Base-by-base conservation (phyloP, 2,113 vertebrate genomes). In the Pterocles gutturalis region DNA sequence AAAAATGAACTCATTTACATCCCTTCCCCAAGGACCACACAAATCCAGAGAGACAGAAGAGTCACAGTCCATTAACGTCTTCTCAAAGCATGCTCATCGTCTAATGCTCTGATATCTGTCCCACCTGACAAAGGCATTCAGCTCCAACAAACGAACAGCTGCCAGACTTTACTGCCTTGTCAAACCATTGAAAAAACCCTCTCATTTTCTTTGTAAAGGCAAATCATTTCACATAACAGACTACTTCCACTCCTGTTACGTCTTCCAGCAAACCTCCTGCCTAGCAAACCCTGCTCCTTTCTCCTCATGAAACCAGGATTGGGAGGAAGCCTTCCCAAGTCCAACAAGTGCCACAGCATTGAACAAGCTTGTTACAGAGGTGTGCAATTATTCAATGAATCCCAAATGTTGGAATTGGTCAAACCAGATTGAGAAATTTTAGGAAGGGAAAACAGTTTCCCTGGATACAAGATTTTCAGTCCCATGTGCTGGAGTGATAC, bases 61-160 rank as follows among this genome's bases (percentile, higher is more conserved):
- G 69, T 66, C 92, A 89, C 25, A 71, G 28, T 24, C 48, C 33
- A 82, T 95, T 71, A 93, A 64, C 34, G 51, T 91, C 65, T 93
- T 67, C 72, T 90, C 78, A 93, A 70, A 89, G 17, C 54, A 34
- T 17, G 7, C 41, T 78, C 41, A 18, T 54, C 4, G 0, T 62
- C 46, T 84, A 25, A 22, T 16, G 51, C 22, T 89, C 84, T 58
- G 58, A 46, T 66, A 46, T 36, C 72, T 78, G 33, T 22, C 25
- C 43, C 26, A 14, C 2, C 11, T 31, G 73, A 75, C 51, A 73
- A 67, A 73, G 15, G 22, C n/a, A 57, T 78, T 84, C 5, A 4
- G 43, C 29, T 83, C 55, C 77, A 84, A 66, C 25, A 89, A 66
- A 62, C 22, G 31, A 91, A 75, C 36, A 94, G 55, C 83, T 89